These are phyloP conservation scores for Montipora capitata DNA, from an alignment of 92 coral and sea anemone species.

Conservation along the genomic window DNA sequence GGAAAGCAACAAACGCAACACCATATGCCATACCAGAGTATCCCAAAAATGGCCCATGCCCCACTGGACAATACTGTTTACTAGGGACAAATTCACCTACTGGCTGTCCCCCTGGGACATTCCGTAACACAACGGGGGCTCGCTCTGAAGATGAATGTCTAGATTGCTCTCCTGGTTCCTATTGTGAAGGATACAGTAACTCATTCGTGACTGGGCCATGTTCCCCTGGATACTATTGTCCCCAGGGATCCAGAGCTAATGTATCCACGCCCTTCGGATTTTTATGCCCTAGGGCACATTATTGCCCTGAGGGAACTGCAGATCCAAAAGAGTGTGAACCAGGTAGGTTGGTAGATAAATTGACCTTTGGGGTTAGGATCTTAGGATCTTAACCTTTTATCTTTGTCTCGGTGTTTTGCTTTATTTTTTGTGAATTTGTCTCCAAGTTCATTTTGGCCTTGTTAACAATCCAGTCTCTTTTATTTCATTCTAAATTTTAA, in stretches of 20 bases:
- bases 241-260: constrained; percentile 88
- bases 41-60: constrained; percentile 92
- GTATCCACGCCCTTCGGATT: constrained; percentile 88
- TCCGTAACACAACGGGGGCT: constrained; percentile 98
- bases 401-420: background rate
- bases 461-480: too few relatives aligned
- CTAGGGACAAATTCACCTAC: constrained; percentile 88
- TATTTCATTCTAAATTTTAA: too few relatives aligned
- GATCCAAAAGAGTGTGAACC: constrained; percentile 83
- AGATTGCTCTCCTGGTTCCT: constrained; percentile 95
- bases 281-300: constrained; percentile 87
- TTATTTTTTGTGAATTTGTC: too few relatives aligned
- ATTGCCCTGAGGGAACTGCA: constrained; percentile 90
- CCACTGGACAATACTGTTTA: constrained; percentile 87
- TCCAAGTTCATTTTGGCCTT: too few relatives aligned
- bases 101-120: constrained; percentile 94
- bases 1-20: constrained; percentile 89
- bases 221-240: constrained; percentile 91
- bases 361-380: too few relatives aligned
- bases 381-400: too few relatives aligned
- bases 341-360: constrained; percentile 78
- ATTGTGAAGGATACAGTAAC: constrained; percentile 88
- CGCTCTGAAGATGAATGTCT: constrained; percentile 87
- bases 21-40: constrained; percentile 76
- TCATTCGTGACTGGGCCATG: constrained; percentile 85